Conservation (phyloP, 1,140 invertebrate genomes). For the Drosophila bifasciata region DNA sequence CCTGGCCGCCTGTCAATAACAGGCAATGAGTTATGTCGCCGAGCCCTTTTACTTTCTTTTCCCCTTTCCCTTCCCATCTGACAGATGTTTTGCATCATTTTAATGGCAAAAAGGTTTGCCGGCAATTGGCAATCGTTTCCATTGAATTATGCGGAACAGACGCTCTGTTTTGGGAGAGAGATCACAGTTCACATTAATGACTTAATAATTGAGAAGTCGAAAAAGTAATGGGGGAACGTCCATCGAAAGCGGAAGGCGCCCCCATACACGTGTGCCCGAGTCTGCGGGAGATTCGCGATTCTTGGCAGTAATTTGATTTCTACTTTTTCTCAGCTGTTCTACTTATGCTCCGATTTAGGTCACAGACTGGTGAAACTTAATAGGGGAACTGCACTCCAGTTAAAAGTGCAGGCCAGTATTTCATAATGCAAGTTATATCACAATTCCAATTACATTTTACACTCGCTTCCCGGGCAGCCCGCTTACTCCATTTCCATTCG, state of each 20-base stretch:
- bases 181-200: constrained; percentile 50
- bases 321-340: constrained; percentile 35
- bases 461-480: not conserved
- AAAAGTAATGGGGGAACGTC: constrained; percentile 19
- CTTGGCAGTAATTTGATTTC: constrained; percentile 21
- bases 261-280: constrained; percentile 2
- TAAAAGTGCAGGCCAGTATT: no score
- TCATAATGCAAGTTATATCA: constrained; percentile 43
- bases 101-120: constrained; percentile 14
- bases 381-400: no score
- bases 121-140: constrained; percentile 26
- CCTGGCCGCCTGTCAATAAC: constrained; percentile 63
- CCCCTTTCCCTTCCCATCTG: constrained; percentile 30
- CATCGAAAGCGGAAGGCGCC: constrained; percentile 43
- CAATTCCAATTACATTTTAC: constrained; percentile 19
- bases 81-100: constrained; percentile 26
- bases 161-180: constrained; percentile 10
- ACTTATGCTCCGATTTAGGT: not conserved
- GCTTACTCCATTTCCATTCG: constrained; percentile 3
- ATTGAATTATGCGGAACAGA: constrained; percentile 37
- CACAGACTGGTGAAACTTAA: constrained; percentile 7
- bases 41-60: constrained; percentile 78
- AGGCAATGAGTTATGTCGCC: constrained; percentile 68
- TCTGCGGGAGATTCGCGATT: constrained; percentile 32
- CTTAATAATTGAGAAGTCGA: constrained; percentile 68